Conservation (phyloP, 2,113 vertebrate genomes). For the Chlorodrepanis virens region DNA sequence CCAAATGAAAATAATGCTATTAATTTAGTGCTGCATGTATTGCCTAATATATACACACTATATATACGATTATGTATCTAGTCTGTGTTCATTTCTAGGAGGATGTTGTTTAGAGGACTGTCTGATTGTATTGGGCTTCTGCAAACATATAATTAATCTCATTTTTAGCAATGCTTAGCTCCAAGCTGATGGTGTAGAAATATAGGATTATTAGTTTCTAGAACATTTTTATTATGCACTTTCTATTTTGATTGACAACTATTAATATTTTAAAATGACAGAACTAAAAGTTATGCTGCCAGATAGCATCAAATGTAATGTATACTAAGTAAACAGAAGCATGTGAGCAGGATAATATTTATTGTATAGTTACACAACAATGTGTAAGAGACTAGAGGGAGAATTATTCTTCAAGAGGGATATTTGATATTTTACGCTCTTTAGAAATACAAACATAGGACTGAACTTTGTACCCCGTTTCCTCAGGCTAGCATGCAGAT, state of each 20-base stretch:
- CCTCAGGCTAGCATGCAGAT: background rate
- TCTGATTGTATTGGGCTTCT: conserved; percentile 10
- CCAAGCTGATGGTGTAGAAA: conserved; percentile 80
- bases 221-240: conserved; percentile 74
- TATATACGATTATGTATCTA: background rate
- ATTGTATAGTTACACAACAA: conserved; percentile 59
- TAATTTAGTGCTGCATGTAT: background rate
- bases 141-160: conserved; percentile 63
- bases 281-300: conserved; percentile 78
- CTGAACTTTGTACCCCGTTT: background rate
- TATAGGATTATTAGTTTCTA: conserved; percentile 76
- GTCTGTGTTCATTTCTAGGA: background rate
- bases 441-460: background rate
- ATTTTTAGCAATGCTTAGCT: conserved; percentile 74
- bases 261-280: conserved; percentile 83
- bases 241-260: conserved; percentile 83
- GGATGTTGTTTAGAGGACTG: conserved; percentile 18
- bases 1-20: background rate
- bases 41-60: background rate
- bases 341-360: conserved; percentile 76
- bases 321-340: conserved; percentile 77
- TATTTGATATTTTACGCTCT: background rate
- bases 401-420: background rate
- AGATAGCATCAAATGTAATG: conserved; percentile 79
- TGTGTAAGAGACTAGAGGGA: conserved; percentile 18